Percentiles rank a stretch among this genome's conserved stretches.
Evolutionary conservation across 2,888 invertebrate species (phyloP).

Genomic region (Scotopteryx bipunctaria): DNA sequence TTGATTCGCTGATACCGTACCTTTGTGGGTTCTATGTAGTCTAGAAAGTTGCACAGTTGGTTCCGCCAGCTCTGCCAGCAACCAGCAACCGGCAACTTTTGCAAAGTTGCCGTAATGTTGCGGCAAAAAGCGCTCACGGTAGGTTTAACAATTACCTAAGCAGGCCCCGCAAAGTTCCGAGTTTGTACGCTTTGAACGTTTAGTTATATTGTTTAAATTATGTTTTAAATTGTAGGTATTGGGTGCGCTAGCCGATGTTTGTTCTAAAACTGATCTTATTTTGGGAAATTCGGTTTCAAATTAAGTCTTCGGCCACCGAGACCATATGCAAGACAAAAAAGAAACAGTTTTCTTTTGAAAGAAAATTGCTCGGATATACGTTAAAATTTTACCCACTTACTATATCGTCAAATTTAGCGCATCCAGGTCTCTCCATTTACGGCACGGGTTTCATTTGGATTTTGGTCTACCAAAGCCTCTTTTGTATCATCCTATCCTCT

Average conservation of each 20-base stretch:
- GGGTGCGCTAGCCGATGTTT: constrained; percentile 19
- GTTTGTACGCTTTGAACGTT: constrained; percentile 58
- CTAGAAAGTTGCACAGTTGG: constrained; percentile 62
- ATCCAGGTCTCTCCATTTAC: no score
- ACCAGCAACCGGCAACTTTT: constrained; percentile 56
- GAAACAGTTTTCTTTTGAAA: no score
- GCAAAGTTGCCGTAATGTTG: constrained; percentile 76
- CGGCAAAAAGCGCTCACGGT: constrained; percentile 79
- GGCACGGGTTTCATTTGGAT: no score
- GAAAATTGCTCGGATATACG: no score
- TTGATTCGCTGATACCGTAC: constrained; percentile 76
- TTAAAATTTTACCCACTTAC: no score
- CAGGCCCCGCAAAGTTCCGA: constrained; percentile 63
- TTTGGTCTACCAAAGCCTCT: no score
- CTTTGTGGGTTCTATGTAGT: constrained; percentile 78
- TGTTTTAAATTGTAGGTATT: constrained; percentile 32
- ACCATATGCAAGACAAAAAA: no score
- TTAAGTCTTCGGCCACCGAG: not conserved
- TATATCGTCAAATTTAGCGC: no score
- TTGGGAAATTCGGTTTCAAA: not conserved
- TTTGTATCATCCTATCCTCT: no score
- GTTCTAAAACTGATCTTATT: constrained; percentile 1
- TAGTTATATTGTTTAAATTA: constrained; percentile 40
- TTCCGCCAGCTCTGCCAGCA: constrained; percentile 62
- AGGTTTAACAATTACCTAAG: constrained; percentile 82